Evolutionary conservation across 2,113 vertebrate species (phyloP).

Genomic region (Carollia perspicillata): DNA sequence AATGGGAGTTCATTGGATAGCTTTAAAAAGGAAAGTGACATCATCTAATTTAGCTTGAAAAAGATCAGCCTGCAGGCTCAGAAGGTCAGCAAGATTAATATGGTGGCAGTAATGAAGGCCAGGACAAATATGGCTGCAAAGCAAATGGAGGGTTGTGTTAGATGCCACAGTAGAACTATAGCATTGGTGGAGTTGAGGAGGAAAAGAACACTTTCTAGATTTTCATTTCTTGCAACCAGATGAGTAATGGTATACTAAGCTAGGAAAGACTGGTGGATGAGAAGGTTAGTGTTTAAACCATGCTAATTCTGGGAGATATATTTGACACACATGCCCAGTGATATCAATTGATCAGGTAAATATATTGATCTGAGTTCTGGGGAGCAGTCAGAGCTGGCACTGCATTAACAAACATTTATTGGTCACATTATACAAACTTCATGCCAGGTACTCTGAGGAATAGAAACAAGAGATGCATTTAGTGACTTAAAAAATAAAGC

Average conservation of each 20-base stretch:
- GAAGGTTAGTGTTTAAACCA: background rate
- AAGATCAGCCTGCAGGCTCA: background rate
- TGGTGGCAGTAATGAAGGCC: background rate
- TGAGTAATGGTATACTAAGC: background rate
- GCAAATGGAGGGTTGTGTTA: background rate
- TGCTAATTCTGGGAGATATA: background rate
- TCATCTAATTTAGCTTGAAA: background rate
- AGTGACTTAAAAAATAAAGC: background rate
- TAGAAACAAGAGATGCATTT: background rate
- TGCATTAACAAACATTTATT: background rate
- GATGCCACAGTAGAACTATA: background rate
- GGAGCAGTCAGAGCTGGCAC: background rate
- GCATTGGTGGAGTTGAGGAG: accelerated
- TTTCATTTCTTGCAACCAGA: background rate
- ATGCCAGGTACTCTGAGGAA: background rate
- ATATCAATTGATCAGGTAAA: background rate
- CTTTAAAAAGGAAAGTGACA: background rate
- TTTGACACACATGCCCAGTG: accelerated
- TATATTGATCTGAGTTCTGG: background rate
- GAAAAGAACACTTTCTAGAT: background rate
- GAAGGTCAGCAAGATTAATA: background rate
- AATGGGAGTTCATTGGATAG: background rate
- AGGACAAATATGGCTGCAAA: background rate
- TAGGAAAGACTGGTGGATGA: background rate
- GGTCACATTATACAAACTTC: background rate